These are phyloP conservation scores for Ovibos moschatus DNA, from an alignment of 2,113 vertebrate species.

Conservation along the genomic window DNA sequence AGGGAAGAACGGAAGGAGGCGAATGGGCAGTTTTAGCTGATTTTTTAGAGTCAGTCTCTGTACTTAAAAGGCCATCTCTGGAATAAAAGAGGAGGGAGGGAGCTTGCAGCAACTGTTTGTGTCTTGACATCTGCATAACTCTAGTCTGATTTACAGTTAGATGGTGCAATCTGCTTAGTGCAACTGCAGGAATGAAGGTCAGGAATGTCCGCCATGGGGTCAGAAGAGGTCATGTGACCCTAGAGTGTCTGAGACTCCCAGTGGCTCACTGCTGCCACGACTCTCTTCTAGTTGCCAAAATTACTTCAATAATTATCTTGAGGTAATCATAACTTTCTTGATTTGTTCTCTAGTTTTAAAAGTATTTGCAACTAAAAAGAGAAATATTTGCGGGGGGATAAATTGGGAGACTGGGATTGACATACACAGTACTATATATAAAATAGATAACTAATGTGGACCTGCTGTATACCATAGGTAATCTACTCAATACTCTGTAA, in stretches of 20 bases:
- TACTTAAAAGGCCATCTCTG: background rate
- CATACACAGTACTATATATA: background rate
- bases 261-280: background rate
- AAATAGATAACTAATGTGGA: background rate
- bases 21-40: background rate
- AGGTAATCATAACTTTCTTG: background rate
- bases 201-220: background rate
- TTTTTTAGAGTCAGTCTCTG: background rate
- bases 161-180: background rate
- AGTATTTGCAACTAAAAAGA: background rate
- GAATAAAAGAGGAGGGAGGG: background rate
- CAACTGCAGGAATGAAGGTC: background rate
- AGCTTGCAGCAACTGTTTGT: background rate
- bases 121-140: background rate
- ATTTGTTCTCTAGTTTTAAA: background rate
- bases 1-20: background rate
- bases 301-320: background rate
- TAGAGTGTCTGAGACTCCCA: accelerated
- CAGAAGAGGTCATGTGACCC: accelerated
- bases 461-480: background rate
- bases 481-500: background rate
- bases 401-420: background rate
- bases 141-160: background rate
- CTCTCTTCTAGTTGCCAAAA: background rate
- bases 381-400: background rate